Evolutionary conservation across 1,140 invertebrate species (phyloP).

Genomic region (Nylanderia fulva): DNA sequence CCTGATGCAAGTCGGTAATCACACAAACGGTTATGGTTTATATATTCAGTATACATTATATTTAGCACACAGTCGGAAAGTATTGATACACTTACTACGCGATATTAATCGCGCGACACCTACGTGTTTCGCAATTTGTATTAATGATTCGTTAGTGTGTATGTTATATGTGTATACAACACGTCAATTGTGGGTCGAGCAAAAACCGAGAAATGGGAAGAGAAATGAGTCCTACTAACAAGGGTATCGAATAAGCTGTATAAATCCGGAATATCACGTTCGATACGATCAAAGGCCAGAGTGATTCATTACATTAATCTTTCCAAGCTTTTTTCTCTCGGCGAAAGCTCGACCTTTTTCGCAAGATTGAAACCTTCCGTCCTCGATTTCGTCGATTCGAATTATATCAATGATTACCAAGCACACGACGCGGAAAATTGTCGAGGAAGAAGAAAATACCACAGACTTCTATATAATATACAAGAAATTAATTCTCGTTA

Average conservation of each 20-base stretch:
- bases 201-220: neutral
- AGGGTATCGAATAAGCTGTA: constrained; percentile 32
- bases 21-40: constrained; percentile 8
- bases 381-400: constrained; percentile 11
- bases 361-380: constrained; percentile 42
- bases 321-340: neutral
- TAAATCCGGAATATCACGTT: constrained; percentile 23
- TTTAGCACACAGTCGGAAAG: neutral
- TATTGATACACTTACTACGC: neutral
- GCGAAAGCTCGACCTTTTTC: neutral
- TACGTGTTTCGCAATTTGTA: neutral
- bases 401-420: neutral
- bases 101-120: constrained; percentile 22
- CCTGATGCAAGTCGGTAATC: constrained; percentile 4
- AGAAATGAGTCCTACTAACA: constrained; percentile 25
- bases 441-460: neutral
- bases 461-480: no score
- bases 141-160: neutral
- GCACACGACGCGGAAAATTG: neutral
- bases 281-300: constrained; percentile 39
- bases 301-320: constrained; percentile 59
- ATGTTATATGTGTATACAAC: neutral
- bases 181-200: neutral
- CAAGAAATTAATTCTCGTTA: neutral
- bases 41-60: constrained; percentile 17